A percentile compares a stretch with the other conserved stretches of the same genome.
phyloP scores from a whole-genome alignment of 2,888 invertebrate species.

The Pristionchus mayeri region DNA sequence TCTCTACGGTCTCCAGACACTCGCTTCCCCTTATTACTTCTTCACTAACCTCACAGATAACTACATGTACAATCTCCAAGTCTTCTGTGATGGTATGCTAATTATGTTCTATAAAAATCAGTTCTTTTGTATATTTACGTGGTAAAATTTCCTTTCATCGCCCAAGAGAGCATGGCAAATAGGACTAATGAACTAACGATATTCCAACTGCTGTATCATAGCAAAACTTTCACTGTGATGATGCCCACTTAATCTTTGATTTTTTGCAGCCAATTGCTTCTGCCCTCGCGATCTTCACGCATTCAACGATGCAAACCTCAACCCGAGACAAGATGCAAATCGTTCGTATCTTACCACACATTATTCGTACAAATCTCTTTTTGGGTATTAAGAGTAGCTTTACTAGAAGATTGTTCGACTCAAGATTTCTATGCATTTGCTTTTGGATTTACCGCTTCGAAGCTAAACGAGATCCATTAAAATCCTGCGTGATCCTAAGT shows the following conservation, averaged over 20 bases:
- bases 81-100: neutral
- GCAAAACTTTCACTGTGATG: too few species aligned
- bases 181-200: too few species aligned
- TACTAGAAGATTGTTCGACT: too few species aligned
- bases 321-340: neutral
- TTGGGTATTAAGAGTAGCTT: too few species aligned
- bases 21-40: neutral
- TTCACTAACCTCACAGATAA: neutral
- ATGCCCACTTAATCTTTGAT: neutral
- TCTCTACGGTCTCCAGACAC: neutral
- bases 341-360: neutral
- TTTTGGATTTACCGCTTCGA: too few species aligned
- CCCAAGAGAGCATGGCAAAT: too few species aligned
- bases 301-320: neutral
- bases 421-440: too few species aligned
- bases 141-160: too few species aligned
- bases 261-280: constrained; percentile 6
- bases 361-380: neutral
- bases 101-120: neutral
- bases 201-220: too few species aligned
- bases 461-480: too few species aligned
- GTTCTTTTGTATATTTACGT: too few species aligned
- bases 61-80: neutral
- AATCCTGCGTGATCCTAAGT: too few species aligned
- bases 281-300: neutral